Evolutionary conservation across 2,113 vertebrate species (phyloP), one percentile per base, ranked within the genome.

Genomic region (Vombatus ursinus): DNA sequence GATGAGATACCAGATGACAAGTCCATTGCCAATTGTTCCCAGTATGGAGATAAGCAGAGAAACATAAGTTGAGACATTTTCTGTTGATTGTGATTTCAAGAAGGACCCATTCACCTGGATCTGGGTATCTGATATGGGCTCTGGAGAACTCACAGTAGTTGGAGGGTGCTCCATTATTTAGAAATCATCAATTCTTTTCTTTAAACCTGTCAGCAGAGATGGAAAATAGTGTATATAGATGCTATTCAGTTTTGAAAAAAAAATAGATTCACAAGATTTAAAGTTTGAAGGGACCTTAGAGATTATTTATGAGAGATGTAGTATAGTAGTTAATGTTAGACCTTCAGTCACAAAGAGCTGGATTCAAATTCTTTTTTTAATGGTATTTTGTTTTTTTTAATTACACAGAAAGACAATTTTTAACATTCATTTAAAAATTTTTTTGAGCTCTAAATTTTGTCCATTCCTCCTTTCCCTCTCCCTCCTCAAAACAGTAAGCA

Each of bases 1-100:
- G 31, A 53, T 51, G 50, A 97, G 54, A 94, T 96, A 92, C 2
- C 28, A 50, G n/a, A 96, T 50, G 52, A 96, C 9, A 31, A 96
- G 3, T 44, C n/a, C 57, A 4, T 97, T 96, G 90, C 94, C 52
- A 24, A 6, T 3, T 50, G 96, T 48, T 26, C 92, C 96, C 49
- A 94, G 90, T 8, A 77, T 3, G 47, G 52, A 10, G 0, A 94
- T 52, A 47, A 91, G 52, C 95, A 96, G 90, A 47, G 54, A 51
- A 31, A 96, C 0, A 8, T 22, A 96, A 44, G 8, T 3, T 3
- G 37, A 31, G 24, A 0, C 16, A 5, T 57, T 2, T 5, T 9
- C 11, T 26, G 44, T 19, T 3, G 53, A 23, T 84, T n/a, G 0
- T 3, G 22, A 2, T 22, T 44, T 23, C 0, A 12, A n/a, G 4